These are phyloP conservation scores for Anniella stebbinsi DNA, from an alignment of 2,797 vertebrate genomes.

Conservation along the genomic window DNA sequence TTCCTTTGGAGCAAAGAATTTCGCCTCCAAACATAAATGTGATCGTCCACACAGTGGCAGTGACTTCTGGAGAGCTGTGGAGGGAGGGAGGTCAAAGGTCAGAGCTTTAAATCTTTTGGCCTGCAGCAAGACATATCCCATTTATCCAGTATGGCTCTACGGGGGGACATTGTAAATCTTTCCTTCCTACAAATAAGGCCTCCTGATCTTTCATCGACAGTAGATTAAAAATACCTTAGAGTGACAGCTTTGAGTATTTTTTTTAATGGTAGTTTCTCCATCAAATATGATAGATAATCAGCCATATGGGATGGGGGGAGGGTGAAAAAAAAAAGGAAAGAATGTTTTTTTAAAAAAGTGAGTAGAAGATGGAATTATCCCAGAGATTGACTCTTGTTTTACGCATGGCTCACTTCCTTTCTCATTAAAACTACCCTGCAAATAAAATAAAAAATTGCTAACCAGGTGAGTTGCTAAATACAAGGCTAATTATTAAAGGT, in stretches of 20 bases:
- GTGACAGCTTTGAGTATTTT: neutral
- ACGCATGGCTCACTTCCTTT: neutral
- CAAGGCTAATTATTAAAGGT: too few relatives aligned
- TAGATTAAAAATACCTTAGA: constrained; percentile 19
- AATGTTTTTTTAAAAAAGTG: neutral
- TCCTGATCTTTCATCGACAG: constrained; percentile 5
- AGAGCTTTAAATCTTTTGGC: neutral
- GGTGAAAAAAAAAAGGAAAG: too few relatives aligned
- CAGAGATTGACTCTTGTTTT: neutral
- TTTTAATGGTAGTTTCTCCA: constrained; percentile 2
- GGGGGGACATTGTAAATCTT: neutral
- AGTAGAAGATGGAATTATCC: neutral
- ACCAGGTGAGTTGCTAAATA: neutral
- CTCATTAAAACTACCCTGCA: neutral
- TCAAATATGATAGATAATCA: constrained; percentile 3
- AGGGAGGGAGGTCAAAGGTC: neutral
- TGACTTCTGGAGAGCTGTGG: neutral
- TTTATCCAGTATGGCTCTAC: neutral
- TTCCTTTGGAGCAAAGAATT: neutral
- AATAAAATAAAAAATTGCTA: too few relatives aligned
- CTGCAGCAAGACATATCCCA: neutral
- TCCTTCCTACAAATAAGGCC: neutral
- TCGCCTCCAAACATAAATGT: neutral
- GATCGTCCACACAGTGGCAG: neutral
- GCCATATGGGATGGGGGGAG: neutral